Evolutionary conservation across 2,797 vertebrate genomes (phyloP), one percentile per base, ranked within the genome.

Genomic region (Hemitrygon akajei): DNA sequence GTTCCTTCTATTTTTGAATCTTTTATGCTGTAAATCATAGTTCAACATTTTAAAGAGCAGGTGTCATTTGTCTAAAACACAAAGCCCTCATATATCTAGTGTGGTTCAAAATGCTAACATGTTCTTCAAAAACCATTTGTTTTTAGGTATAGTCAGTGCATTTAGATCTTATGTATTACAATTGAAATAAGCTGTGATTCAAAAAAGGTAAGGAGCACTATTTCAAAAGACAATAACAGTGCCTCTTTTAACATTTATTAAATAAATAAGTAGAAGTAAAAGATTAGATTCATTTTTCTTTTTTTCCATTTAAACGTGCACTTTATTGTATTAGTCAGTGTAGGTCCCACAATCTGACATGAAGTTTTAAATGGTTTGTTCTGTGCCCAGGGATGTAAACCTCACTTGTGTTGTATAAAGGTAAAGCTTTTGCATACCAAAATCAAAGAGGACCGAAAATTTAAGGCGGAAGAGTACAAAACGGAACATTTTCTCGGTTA

Each of bases 311-410:
- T 97, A 98, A 97, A 98, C 97, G 98, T 99, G 98, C 98, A 99
- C 97, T 98, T 99, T 99, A 98, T 99, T 97, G 97, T 97, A 97
- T 98, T 97, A 98, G 98, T 99, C 98, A 99, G 98, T 99, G 98
- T 98, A 99, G 98, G 97, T 98, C 95, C 96, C 94, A 94, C 95
- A 30, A 95, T 95, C 97, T 98, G 98, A 97, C 97, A 98, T 97
- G 97, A 96, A 94, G 95, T 96, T 94, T 96, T 97, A 96, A 95
- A 97, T 97, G 97, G 96, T 96, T 96, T 95, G 97, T 97, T 97
- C 97, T 97, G 96, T 97, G 96, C 95, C 97, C 96, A 95, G 96
- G 95, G 95, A 97, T 97, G 96, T 95, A 96, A 96, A 95, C 96
- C 95, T 95, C 95, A 96, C 96, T 95, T 95, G 95, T 95, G 95